These are phyloP conservation scores for Jordanella pulchra DNA, from an alignment of 2,797 vertebrate genomes.

Conservation along the genomic window DNA sequence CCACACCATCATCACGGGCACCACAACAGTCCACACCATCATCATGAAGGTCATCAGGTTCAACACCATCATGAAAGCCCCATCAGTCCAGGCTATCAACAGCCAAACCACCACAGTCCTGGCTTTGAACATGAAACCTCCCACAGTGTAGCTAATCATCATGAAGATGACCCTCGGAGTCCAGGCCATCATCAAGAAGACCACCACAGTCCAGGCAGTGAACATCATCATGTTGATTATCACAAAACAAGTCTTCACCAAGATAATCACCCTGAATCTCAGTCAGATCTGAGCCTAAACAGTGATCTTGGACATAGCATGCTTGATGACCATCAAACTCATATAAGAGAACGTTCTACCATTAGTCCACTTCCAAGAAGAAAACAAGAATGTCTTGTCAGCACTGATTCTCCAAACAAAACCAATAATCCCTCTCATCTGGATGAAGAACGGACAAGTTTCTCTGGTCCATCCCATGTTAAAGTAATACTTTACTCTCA, in stretches of 20 bases:
- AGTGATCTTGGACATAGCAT: constrained; percentile 13
- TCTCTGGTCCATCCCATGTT: constrained; percentile 45
- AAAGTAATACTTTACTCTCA: constrained; percentile 53
- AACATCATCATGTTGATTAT: constrained; percentile 17
- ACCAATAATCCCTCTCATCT: constrained; percentile 52
- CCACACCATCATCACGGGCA: background rate
- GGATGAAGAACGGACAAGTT: constrained; percentile 65
- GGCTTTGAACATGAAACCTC: constrained; percentile 13
- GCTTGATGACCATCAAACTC: constrained; percentile 13
- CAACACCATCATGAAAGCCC: background rate
- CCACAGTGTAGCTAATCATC: background rate
- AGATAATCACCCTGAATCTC: constrained; percentile 17
- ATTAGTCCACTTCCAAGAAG: constrained; percentile 17
- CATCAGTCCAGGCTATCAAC: background rate
- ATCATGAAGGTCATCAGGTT: background rate
- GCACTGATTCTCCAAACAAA: constrained; percentile 51
- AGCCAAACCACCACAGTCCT: constrained; percentile 21
- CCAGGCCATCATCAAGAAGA: constrained; percentile 18
- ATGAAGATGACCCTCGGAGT: constrained; percentile 6
- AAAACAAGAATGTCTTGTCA: constrained; percentile 43
- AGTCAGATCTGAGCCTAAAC: constrained; percentile 28
- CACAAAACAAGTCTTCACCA: constrained; percentile 13
- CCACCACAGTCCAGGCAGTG: background rate
- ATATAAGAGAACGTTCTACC: constrained; percentile 25
- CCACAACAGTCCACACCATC: background rate